phyloP scores from a whole-genome alignment of 2,113 vertebrate genomes.

The Rhynchomys soricoides region DNA sequence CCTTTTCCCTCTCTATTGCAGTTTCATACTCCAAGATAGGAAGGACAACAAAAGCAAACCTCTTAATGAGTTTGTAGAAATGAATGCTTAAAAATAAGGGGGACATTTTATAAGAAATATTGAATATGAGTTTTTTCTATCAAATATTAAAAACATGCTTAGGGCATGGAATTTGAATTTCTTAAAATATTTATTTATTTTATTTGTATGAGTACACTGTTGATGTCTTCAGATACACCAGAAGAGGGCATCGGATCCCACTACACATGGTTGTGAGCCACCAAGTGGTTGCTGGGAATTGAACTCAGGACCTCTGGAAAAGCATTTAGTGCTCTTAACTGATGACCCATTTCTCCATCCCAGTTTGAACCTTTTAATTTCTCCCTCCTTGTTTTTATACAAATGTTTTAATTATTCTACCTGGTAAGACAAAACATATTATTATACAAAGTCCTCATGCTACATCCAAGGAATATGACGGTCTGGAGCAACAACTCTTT shows the following conservation, averaged over 20 bases:
- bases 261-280: no score
- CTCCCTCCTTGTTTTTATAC: neutral
- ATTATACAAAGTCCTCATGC: neutral
- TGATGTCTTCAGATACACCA: no score
- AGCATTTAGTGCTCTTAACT: no score
- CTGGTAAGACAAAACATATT: neutral
- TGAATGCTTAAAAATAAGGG: neutral
- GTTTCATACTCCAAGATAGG: neutral
- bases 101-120: neutral
- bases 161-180: neutral
- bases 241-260: no score
- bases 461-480: neutral
- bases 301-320: no score
- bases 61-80: neutral
- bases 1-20: neutral
- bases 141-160: neutral
- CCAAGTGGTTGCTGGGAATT: no score
- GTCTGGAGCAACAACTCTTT: neutral
- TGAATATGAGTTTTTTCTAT: neutral
- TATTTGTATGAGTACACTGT: no score
- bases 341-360: no score
- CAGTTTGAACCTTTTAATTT: neutral
- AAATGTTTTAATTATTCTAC: neutral
- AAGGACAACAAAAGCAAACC: neutral
- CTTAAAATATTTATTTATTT: no score